These are phyloP conservation scores for Neopelma chrysocephalum DNA, from an alignment of 2,797 vertebrate species.

Conservation along the genomic window DNA sequence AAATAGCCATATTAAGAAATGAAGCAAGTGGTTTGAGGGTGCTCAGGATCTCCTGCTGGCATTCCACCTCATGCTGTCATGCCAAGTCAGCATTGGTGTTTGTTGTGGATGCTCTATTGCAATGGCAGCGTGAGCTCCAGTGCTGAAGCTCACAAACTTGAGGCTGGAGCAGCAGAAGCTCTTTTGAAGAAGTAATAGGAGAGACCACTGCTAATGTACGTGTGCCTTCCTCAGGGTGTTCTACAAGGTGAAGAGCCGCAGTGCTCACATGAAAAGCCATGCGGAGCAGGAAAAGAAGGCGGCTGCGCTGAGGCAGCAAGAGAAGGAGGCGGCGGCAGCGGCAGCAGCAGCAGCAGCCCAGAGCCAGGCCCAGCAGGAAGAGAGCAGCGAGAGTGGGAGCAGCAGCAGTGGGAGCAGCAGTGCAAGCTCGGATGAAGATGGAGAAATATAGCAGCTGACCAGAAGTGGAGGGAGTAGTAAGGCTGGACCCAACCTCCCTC, in stretches of 20 bases:
- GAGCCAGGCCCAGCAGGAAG: constrained; percentile 72
- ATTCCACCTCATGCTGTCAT: accelerated
- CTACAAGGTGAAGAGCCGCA: constrained; percentile 98
- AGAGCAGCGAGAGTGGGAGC: constrained; percentile 78
- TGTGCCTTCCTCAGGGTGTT: constrained; percentile 83
- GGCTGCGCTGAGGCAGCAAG: constrained; percentile 83
- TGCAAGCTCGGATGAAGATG: constrained; percentile 64
- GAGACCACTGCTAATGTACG: accelerated
- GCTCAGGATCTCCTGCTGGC: neutral
- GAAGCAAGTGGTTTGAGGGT: accelerated
- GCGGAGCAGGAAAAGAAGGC: constrained; percentile 98
- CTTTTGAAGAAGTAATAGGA: neutral
- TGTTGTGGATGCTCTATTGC: neutral
- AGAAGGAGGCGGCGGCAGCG: constrained; percentile 78
- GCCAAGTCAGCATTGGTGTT: accelerated
- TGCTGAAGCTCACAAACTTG: neutral
- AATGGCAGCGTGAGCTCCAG: accelerated
- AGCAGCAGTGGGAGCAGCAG: constrained; percentile 70
- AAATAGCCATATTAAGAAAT: neutral
- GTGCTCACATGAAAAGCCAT: constrained; percentile 98
- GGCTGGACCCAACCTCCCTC: constrained; percentile 45
- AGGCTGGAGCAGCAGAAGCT: neutral
- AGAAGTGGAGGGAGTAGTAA: neutral
- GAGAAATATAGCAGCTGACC: constrained; percentile 70
- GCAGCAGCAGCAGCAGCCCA: constrained; percentile 73